Evolutionary conservation across 2,888 invertebrate species (phyloP), one percentile per base, ranked within the genome.

Genomic region (Ashinkailepas kermadecensis): DNA sequence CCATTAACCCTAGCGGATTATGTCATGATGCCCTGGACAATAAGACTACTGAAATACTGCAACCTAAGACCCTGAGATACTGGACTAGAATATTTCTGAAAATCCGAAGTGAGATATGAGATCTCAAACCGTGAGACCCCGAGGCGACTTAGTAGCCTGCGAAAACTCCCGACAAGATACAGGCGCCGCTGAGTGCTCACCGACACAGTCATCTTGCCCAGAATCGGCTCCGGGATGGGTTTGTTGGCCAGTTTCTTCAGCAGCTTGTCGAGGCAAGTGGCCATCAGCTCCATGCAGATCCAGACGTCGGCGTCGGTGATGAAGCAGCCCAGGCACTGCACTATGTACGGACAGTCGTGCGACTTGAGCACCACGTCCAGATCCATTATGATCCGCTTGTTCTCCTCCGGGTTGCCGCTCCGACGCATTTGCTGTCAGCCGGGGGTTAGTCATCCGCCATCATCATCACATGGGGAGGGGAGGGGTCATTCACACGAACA

Each of bases 241-340:
- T 92, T 91, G 83, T 93, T 92, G 57, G 23, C 78, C 67, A 94
- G 90, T 85, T 92, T 89, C 88, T 96, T 96, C 83, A 98, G 90
- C 86, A 99, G 89, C 89, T 99, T 99, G 88, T 99, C 99, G 87
- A 99, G 94, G 89, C 99, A 99, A 39, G 97, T 97, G 21, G 96
- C 94, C 99, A 99, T 99, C 85, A 99, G 90, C 89, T 99, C 99
- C 99, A 99, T 99, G 88, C 99, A 99, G 87, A 99, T 99, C 97
- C 99, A 99, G 0, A 99, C 98, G 88, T 99, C 97, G 0, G 95
- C 94, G 87, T 96, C 95, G 0, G 96, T 97, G 82, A 99, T 97
- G 89, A 99, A 98, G 89, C 97, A 98, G 74, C 99, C 99, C 86
- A 96, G 91, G 88, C 98, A 99, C 87, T 96, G 92, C 85, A 99